A percentile compares a stretch with the other conserved stretches of the same genome.
Evolutionary conservation across 2,113 vertebrate species (phyloP).

Genomic region (human (Homo sapiens)): DNA sequence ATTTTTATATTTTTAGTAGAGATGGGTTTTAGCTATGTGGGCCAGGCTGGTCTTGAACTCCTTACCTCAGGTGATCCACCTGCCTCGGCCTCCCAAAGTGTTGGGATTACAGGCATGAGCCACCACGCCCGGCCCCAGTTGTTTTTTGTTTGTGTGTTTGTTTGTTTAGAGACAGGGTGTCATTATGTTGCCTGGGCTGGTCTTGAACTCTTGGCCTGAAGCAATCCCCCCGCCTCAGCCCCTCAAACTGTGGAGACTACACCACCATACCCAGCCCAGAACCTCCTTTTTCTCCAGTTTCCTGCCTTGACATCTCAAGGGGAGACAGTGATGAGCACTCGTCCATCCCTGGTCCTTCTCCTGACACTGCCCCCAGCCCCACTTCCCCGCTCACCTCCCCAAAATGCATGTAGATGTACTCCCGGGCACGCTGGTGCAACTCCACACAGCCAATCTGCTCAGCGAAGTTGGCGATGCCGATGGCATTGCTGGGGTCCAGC

Average conservation of each 20-base stretch:
- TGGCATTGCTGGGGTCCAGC: conserved; percentile 97
- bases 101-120: no score
- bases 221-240: background rate
- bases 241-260: background rate
- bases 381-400: conserved; percentile 86
- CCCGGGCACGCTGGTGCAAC: conserved; percentile 93
- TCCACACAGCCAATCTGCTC: conserved; percentile 94
- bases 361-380: background rate
- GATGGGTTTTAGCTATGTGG: no score
- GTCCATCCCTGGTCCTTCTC: background rate
- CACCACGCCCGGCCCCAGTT: no score
- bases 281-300: background rate
- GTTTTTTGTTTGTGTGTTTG: no score
- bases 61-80: no score
- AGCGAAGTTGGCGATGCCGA: conserved; percentile 96
- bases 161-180: no score
- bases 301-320: background rate
- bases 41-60: no score
- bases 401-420: conserved; percentile 97
- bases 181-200: no score
- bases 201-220: background rate
- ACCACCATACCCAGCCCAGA: background rate
- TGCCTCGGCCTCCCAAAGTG: no score
- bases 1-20: no score
- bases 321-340: background rate